Evolutionary conservation across 1,140 invertebrate species (phyloP).

Genomic region (Orchestia grillus): DNA sequence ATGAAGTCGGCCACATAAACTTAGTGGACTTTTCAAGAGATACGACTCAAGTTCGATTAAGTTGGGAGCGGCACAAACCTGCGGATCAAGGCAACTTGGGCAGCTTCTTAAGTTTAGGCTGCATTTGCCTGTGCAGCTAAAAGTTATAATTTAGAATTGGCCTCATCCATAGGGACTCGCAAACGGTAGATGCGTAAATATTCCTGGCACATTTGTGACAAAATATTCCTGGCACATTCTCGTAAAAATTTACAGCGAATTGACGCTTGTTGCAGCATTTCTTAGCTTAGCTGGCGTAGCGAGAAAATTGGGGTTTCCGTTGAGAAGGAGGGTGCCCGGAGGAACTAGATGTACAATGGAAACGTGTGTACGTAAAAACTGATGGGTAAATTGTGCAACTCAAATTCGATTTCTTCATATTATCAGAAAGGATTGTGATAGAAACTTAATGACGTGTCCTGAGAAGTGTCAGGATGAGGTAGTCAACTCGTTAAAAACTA

Average conservation of each 20-base stretch:
- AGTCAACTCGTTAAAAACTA: too few species aligned
- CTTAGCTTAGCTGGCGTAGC: too few species aligned
- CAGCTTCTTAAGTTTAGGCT: background rate
- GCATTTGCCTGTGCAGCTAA: background rate
- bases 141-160: conserved; percentile 3
- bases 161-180: background rate
- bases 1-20: background rate
- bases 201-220: background rate
- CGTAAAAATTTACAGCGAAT: background rate
- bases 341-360: too few species aligned
- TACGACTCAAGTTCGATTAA: conserved; percentile 40
- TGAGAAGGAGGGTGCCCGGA: too few species aligned
- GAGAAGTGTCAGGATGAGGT: too few species aligned
- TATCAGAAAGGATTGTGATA: too few species aligned
- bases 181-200: background rate
- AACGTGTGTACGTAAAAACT: too few species aligned
- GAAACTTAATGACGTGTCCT: too few species aligned
- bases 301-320: too few species aligned
- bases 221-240: background rate
- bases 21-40: background rate
- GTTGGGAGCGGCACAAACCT: conserved; percentile 3
- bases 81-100: background rate
- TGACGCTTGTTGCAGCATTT: too few species aligned
- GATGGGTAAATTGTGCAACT: too few species aligned
- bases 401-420: too few species aligned